Base-by-base conservation (phyloP, 2,113 vertebrate species). In the Thermophis baileyi region DNA sequence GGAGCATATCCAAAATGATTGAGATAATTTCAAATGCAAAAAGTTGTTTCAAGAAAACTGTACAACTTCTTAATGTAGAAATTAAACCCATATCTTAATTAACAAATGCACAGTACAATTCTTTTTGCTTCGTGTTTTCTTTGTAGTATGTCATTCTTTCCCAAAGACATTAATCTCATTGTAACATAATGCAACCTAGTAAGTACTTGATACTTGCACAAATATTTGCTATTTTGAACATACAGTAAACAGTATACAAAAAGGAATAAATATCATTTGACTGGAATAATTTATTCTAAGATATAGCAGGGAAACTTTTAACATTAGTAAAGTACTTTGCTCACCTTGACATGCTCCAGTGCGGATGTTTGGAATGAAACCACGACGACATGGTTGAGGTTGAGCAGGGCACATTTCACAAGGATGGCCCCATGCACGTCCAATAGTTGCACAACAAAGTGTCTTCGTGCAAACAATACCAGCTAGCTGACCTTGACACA, bases 321-420 rank as follows among this genome's bases (percentile, higher is more conserved):
- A 88, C n/a, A 20, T 60, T 9, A 90, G 6, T 4, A 40, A 53
- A 20, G 50, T 3, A 93, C 50, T 0, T 89, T 74, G 11, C 93
- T 96, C 96, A 98, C 98, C 98, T 97, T 98, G 98, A 95, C 98
- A 98, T 53, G 97, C 97, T 47, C 98, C 98, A 2, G 97, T 98
- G 89, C 96, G 98, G 93, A 97, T 97, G 27, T 98, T 98, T 10
- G 98, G 97, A 60, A 98, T 96, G 94, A 98, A 98, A 69, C 98
- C 98, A 24, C 97, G 97, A 40, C 97, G 97, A 91, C 98, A 98
- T 0, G 98, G 97, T 69, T 97, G 97, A 46, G 97, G 97, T 93
- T 98, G 97, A 92, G 97, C 95, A n/a, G 98, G 98, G 35, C 98
- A 98, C 95, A 94, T 98, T 94, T 98, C 98, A 91, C 98, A 98